Evolutionary conservation across 2,797 vertebrate genomes (phyloP).

Genomic region (Typhlichthys eigenmanni): DNA sequence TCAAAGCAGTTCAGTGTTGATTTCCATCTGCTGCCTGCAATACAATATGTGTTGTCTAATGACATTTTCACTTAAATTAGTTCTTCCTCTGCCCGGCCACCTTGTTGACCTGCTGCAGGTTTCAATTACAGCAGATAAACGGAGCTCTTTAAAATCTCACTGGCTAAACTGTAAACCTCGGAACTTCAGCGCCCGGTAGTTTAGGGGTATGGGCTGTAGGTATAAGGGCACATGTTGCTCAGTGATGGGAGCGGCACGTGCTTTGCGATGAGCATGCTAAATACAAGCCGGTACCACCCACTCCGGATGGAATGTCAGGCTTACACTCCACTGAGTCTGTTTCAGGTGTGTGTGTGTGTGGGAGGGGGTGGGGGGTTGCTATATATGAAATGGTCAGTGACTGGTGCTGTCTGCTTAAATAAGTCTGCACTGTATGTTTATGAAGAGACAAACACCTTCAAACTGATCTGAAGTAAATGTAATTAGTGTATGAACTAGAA

Average conservation of each 20-base stretch:
- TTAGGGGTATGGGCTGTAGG: too few relatives aligned
- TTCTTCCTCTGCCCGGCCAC: slow-evolving; percentile 28
- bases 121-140: slow-evolving; percentile 10
- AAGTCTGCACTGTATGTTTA: too few relatives aligned
- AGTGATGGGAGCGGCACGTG: slow-evolving; percentile 68
- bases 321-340: slow-evolving; percentile 80
- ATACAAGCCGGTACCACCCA: slow-evolving; percentile 86
- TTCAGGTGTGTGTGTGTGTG: slow-evolving; percentile 59
- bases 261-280: slow-evolving; percentile 18
- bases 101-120: not conserved
- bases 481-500: too few relatives aligned
- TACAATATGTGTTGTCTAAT: too few relatives aligned
- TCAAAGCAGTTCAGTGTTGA: too few relatives aligned
- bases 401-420: too few relatives aligned
- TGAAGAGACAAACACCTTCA: too few relatives aligned
- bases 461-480: too few relatives aligned
- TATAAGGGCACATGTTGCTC: too few relatives aligned
- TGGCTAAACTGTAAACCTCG: slow-evolving; percentile 13
- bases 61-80: not conserved
- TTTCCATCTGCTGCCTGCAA: too few relatives aligned
- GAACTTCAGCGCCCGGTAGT: not conserved
- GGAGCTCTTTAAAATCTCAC: slow-evolving; percentile 12
- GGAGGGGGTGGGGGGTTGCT: not conserved
- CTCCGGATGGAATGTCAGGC: slow-evolving; percentile 50
- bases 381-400: too few relatives aligned